Conservation (phyloP, 2,113 vertebrate genomes). For the Channa argus region DNA sequence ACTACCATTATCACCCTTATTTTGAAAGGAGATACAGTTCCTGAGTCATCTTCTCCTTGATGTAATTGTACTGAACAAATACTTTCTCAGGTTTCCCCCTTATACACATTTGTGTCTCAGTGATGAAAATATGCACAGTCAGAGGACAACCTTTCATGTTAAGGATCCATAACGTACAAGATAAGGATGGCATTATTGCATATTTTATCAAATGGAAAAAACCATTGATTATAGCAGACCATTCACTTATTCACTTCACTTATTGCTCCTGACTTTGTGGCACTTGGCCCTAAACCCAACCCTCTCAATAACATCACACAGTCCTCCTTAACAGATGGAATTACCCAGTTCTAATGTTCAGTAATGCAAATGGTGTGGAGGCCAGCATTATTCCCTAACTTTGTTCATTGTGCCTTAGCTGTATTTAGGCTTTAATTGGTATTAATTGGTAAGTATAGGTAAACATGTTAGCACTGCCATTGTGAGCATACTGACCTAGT, state of each 20-base stretch:
- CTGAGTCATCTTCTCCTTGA: constrained; percentile 35
- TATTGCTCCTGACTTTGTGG: background rate
- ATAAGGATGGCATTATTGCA: background rate
- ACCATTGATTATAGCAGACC: background rate
- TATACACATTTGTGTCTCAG: constrained; percentile 37
- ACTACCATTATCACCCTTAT: constrained; percentile 54
- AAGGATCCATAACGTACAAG: background rate
- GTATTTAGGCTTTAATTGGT: too few species aligned
- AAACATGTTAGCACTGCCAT: too few species aligned
- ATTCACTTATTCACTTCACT: background rate
- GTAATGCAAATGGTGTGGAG: background rate
- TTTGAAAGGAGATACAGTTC: constrained; percentile 57
- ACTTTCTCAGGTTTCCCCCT: constrained; percentile 42
- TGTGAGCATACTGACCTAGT: too few species aligned
- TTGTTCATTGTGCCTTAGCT: too few species aligned
- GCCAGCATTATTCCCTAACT: too few species aligned
- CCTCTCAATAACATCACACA: too few species aligned
- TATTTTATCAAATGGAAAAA: background rate
- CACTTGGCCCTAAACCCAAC: background rate
- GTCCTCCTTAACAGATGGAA: constrained; percentile 6
- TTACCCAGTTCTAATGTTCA: background rate
- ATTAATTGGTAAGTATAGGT: too few species aligned
- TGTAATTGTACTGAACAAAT: constrained; percentile 59
- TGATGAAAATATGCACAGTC: constrained; percentile 47
- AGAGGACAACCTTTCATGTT: constrained; percentile 35